phyloP scores from a whole-genome alignment of 2,888 invertebrate genomes.

The Latrodectus elegans region DNA sequence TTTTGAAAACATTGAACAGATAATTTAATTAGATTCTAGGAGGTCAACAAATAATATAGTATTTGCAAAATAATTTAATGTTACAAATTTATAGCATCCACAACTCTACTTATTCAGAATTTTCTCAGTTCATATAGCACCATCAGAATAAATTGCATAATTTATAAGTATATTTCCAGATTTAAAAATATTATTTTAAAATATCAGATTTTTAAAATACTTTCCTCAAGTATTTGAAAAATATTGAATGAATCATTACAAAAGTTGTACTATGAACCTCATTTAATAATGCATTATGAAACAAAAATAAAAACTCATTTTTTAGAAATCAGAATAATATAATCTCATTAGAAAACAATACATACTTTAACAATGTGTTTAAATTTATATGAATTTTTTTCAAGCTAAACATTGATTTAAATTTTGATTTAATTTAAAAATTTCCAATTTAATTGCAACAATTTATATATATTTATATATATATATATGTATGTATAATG shows the following conservation, averaged over 20 bases:
- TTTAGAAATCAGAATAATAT: no score
- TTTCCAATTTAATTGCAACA: conserved; percentile 37
- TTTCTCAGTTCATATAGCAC: conserved; percentile 49
- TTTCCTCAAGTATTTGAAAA: not conserved
- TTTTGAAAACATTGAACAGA: no score
- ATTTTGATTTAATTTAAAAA: conserved; percentile 40
- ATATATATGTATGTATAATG: not conserved
- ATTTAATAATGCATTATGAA: not conserved
- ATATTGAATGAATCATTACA: not conserved
- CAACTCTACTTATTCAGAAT: conserved; percentile 16
- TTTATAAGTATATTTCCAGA: conserved; percentile 23
- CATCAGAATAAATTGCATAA: conserved; percentile 47
- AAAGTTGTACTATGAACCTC: not conserved
- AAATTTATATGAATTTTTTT: no score
- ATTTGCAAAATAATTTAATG: no score
- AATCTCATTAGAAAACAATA: no score
- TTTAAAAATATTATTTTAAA: conserved; percentile 1
- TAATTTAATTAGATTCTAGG: no score
- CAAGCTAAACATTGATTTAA: not conserved
- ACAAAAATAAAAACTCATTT: no score
- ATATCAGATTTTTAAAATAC: not conserved
- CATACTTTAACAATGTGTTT: no score
- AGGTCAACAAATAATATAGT: no score
- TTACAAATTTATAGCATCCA: no score
- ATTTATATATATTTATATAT: conserved; percentile 41